Percentiles rank a stretch among this genome's conserved stretches.
Conservation (phyloP, 1,140 invertebrate species). For the Watersipora subatra region DNA sequence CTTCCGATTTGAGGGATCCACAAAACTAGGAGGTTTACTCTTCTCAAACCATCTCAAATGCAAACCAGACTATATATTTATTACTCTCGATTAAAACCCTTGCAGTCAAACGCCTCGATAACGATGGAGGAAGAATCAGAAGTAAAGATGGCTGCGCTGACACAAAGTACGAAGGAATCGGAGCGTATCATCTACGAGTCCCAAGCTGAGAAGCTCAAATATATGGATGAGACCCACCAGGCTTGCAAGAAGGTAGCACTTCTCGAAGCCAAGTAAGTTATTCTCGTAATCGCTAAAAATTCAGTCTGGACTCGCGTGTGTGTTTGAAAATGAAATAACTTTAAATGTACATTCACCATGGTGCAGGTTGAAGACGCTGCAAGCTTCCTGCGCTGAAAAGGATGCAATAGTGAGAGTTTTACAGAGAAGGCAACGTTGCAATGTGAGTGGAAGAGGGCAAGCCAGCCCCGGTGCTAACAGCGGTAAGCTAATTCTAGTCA, state of each 20-base stretch:
- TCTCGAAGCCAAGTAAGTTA: constrained; percentile 56
- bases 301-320: too few species aligned
- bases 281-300: constrained; percentile 2
- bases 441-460: background rate
- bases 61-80: too few species aligned
- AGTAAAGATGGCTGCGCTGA: constrained; percentile 68
- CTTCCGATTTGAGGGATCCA: too few species aligned
- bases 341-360: too few species aligned
- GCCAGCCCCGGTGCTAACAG: background rate
- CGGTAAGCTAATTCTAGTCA: too few species aligned
- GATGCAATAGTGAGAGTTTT: constrained; percentile 79
- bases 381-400: constrained; percentile 70
- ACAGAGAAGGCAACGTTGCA: constrained; percentile 43
- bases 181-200: constrained; percentile 73
- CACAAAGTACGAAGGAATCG: constrained; percentile 71
- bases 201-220: constrained; percentile 66
- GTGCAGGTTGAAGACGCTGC: constrained; percentile 65
- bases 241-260: constrained; percentile 65
- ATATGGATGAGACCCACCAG: constrained; percentile 63
- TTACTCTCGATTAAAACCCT: too few species aligned
- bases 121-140: constrained; percentile 38
- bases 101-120: background rate
- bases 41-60: too few species aligned
- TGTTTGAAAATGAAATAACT: too few species aligned
- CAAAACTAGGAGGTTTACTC: too few species aligned